Conservation (phyloP, 2,888 invertebrate species). For the Ptilodon capucinus region DNA sequence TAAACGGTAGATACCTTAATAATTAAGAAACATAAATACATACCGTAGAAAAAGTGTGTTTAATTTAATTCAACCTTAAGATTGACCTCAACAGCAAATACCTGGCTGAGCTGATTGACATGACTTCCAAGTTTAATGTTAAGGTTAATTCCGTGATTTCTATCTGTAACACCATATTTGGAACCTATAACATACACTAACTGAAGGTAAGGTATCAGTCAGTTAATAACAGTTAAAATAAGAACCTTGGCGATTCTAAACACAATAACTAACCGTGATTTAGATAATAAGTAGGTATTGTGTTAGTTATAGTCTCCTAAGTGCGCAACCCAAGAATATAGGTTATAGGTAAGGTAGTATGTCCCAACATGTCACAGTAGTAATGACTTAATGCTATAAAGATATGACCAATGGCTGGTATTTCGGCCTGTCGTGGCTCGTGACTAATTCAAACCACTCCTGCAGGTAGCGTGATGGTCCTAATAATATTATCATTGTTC, state of each 20-base stretch:
- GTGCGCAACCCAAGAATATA: too few species aligned
- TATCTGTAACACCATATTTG: constrained; percentile 34
- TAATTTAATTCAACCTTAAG: constrained; percentile 41
- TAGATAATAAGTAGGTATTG: too few species aligned
- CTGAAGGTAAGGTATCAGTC: too few species aligned
- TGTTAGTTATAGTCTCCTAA: too few species aligned
- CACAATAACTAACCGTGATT: too few species aligned
- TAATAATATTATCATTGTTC: constrained; percentile 34
- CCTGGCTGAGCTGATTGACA: constrained; percentile 31
- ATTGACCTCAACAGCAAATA: constrained; percentile 36
- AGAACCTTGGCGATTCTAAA: too few species aligned
- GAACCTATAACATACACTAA: constrained; percentile 7
- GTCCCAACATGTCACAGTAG: too few species aligned
- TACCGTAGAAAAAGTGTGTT: constrained; percentile 5
- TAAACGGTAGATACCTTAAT: too few species aligned
- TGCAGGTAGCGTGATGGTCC: constrained; percentile 48
- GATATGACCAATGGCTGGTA: constrained; percentile 4
- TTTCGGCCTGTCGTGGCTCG: constrained; percentile 29
- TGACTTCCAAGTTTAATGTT: constrained; percentile 40
- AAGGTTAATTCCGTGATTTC: constrained; percentile 47
- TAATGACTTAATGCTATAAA: too few species aligned
- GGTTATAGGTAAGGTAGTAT: too few species aligned
- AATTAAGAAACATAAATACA: too few species aligned
- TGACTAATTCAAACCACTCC: constrained; percentile 52
- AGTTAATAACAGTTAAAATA: too few species aligned